Evolutionary conservation across 2,797 vertebrate genomes (phyloP).

Genomic region (Protonibea diacanthus): DNA sequence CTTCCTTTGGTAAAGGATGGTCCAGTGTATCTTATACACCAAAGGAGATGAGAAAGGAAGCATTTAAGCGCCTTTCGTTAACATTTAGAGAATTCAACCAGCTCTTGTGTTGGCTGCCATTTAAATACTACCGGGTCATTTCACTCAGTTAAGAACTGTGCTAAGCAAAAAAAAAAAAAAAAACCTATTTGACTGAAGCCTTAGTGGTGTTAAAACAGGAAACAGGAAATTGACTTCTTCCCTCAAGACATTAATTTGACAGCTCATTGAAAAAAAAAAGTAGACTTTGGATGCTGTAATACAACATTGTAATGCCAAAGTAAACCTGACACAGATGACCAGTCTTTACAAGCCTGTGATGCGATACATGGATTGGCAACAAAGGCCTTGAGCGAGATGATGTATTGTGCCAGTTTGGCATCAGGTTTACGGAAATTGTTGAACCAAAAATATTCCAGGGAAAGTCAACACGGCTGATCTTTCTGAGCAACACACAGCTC

Average conservation of each 20-base stretch:
- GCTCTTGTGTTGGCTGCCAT: too few relatives aligned
- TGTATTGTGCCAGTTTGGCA: slow-evolving; percentile 7
- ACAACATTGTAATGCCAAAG: slow-evolving; percentile 1
- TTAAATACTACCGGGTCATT: too few relatives aligned
- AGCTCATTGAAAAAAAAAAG: neutral
- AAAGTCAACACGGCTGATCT: neutral
- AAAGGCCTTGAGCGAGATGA: slow-evolving; percentile 29
- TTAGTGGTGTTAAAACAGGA: slow-evolving; percentile 27
- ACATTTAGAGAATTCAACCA: too few relatives aligned
- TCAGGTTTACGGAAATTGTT: slow-evolving; percentile 9
- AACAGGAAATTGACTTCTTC: slow-evolving; percentile 28
- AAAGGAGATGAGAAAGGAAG: too few relatives aligned
- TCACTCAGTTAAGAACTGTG: too few relatives aligned
- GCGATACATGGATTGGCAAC: slow-evolving; percentile 29
- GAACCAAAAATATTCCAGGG: neutral
- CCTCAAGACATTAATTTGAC: slow-evolving; percentile 1
- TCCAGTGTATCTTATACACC: too few relatives aligned
- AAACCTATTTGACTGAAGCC: too few relatives aligned
- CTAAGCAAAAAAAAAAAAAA: too few relatives aligned
- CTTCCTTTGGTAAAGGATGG: too few relatives aligned
- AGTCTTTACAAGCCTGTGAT: slow-evolving; percentile 27
- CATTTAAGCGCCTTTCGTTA: too few relatives aligned
- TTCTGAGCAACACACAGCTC: neutral
- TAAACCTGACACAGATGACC: slow-evolving; percentile 44
- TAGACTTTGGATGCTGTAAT: slow-evolving; percentile 4